Evolutionary conservation across 2,113 vertebrate species (phyloP), one percentile per base, ranked within the genome.

Genomic region (Bufo gargarizans): DNA sequence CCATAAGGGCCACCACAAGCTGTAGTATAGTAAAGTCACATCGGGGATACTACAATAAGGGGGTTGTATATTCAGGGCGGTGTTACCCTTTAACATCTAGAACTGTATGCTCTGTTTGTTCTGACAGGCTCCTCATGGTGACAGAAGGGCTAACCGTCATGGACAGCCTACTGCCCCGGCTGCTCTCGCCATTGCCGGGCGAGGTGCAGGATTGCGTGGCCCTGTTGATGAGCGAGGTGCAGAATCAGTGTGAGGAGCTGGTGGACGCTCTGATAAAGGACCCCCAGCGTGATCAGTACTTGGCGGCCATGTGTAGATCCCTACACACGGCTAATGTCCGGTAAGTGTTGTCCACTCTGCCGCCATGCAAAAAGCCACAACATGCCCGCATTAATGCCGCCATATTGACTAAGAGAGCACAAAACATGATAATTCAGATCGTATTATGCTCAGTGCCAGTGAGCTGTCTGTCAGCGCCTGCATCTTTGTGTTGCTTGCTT

Each of bases 161-260:
- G 89, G 71, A 67, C 22, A 22, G 2, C 5, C 6, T 22, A 19
- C 53, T 90, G 13, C 56, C 83, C 0, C 45, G 12, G 74, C 87
- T 93, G 12, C 85, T 90, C 22, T 90, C 90, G 74, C 82, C 88
- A 2, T 80, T 84, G 16, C 89, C 55, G 6, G n/a, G 20, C 10
- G 89, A 86, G 65, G 78, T 89, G n/a, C 84, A 58, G 86, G 85
- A 79, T 3, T 89, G 91, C 5, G 74, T 92, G n/a, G 82, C 90
- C 43, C 65, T 19, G 14, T 76, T 92, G 50, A 22, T 72, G 59
- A 19, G 82, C 1, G 74, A 72, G 5, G 61, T 87, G 19, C 92
- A 89, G 82, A 86, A 76, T 72, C 81, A 74, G 19, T 87, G 87
- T 49, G 85, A 81, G 14, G 47, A 77, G 19, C 17, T 89, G 55